Conservation (phyloP, 1,140 invertebrate genomes). For the Atta colombica region DNA sequence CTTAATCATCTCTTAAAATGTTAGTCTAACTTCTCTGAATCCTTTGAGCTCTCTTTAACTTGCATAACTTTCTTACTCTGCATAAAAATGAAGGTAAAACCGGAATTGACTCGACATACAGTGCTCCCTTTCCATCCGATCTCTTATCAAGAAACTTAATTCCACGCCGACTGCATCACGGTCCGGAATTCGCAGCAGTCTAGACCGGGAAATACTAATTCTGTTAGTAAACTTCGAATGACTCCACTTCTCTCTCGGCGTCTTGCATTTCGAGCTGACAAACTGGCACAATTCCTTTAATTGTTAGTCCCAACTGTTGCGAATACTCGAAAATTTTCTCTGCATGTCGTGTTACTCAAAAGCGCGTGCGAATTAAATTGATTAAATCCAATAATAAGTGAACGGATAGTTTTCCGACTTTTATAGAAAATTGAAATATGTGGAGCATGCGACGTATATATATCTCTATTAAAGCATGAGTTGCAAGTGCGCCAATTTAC, state of each 20-base stretch:
- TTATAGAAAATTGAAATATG: slow-evolving; percentile 32
- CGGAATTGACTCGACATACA: slow-evolving; percentile 47
- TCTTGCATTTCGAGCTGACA: slow-evolving; percentile 19
- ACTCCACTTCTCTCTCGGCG: neutral
- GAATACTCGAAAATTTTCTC: slow-evolving; percentile 6
- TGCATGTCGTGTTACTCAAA: neutral
- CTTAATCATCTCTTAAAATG: slow-evolving; percentile 51
- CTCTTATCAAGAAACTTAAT: slow-evolving; percentile 61
- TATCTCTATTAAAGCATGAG: neutral
- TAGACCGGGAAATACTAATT: slow-evolving; percentile 50
- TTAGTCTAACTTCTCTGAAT: slow-evolving; percentile 30
- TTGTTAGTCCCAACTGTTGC: slow-evolving; percentile 41
- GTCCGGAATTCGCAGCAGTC: slow-evolving; percentile 28
- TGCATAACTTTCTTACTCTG: slow-evolving; percentile 30
- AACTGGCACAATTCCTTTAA: slow-evolving; percentile 42
- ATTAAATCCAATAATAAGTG: slow-evolving; percentile 20
- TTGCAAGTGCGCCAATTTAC: slow-evolving; percentile 16
- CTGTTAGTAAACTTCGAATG: slow-evolving; percentile 51
- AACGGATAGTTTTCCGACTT: slow-evolving; percentile 22
- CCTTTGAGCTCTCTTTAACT: slow-evolving; percentile 40
- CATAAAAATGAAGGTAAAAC: slow-evolving; percentile 48
- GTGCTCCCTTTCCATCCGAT: slow-evolving; percentile 36
- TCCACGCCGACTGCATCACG: slow-evolving; percentile 13
- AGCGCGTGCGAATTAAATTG: neutral
- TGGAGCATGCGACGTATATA: neutral